These are phyloP conservation scores for Drosophila prostipennis DNA, from an alignment of 2,888 invertebrate genomes.

Conservation along the genomic window DNA sequence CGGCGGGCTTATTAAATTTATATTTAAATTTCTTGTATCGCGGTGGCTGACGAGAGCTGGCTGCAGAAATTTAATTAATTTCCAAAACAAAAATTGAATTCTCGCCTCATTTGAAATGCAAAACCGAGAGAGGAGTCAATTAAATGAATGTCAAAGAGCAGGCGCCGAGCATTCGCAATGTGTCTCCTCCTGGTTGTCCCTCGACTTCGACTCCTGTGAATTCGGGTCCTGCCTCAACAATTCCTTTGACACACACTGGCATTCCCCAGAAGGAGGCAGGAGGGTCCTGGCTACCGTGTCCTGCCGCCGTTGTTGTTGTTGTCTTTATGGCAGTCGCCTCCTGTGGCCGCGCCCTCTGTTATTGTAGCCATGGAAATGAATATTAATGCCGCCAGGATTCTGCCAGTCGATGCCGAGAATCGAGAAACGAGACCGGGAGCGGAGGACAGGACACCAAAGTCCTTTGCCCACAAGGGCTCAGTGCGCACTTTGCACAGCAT, in stretches of 20 bases:
- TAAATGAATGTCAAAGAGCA: constrained; percentile 77
- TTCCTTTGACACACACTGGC: constrained; percentile 66
- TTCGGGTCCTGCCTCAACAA: constrained; percentile 61
- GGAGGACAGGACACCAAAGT: constrained; percentile 54
- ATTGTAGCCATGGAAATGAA: constrained; percentile 79
- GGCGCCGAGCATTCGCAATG: constrained; percentile 42
- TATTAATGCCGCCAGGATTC: constrained; percentile 72
- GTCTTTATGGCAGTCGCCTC: constrained; percentile 63
- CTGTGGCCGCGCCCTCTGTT: constrained; percentile 65
- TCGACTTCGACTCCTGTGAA: not conserved
- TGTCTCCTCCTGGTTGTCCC: constrained; percentile 13
- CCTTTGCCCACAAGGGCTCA: constrained; percentile 79
- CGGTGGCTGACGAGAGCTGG: constrained; percentile 6
- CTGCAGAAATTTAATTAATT: constrained; percentile 53
- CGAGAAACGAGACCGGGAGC: not conserved
- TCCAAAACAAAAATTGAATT: constrained; percentile 55
- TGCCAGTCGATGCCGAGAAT: constrained; percentile 47
- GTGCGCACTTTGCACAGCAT: constrained; percentile 78
- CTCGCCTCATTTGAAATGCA: constrained; percentile 74
- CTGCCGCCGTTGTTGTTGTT: constrained; percentile 34
- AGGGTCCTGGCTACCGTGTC: constrained; percentile 26
- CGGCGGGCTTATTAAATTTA: constrained; percentile 47
- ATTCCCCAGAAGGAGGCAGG: constrained; percentile 32
- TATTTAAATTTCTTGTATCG: constrained; percentile 37
- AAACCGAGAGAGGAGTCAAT: constrained; percentile 68